Conservation (phyloP, 1,140 invertebrate species). For the Chrysomallon squamiferum region DNA sequence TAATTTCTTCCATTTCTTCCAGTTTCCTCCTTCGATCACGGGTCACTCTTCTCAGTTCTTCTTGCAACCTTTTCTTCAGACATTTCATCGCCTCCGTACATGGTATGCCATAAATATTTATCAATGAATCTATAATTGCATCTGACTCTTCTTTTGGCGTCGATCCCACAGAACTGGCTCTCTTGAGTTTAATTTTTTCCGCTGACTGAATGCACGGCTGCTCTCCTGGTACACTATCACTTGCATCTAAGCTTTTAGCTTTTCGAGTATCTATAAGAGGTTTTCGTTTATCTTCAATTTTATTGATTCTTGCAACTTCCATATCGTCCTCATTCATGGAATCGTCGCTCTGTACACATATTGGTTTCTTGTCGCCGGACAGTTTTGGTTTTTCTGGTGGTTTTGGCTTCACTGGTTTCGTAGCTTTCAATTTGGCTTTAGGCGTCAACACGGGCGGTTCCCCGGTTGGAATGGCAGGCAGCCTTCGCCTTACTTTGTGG, state of each 20-base stretch:
- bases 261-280: slow-evolving; percentile 19
- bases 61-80: slow-evolving; percentile 67
- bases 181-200: slow-evolving; percentile 15
- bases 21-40: slow-evolving; percentile 61
- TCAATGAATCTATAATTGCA: slow-evolving; percentile 55
- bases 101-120: slow-evolving; percentile 59
- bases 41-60: slow-evolving; percentile 67
- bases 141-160: slow-evolving; percentile 52
- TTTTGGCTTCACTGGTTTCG: slow-evolving; percentile 11
- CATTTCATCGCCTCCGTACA: slow-evolving; percentile 67
- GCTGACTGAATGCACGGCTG: background rate
- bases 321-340: slow-evolving; percentile 55
- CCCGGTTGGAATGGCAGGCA: slow-evolving; percentile 69
- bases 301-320: slow-evolving; percentile 52
- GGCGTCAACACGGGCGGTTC: slow-evolving; percentile 65
- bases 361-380: slow-evolving; percentile 15
- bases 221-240: slow-evolving; percentile 4
- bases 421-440: slow-evolving; percentile 21
- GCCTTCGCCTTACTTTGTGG: slow-evolving; percentile 67
- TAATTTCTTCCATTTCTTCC: slow-evolving; percentile 64
- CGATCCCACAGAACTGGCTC: slow-evolving; percentile 22
- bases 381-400: slow-evolving; percentile 15
- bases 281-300: slow-evolving; percentile 17
- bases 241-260: slow-evolving; percentile 26
- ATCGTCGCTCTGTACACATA: slow-evolving; percentile 46